These are phyloP conservation scores for human (Homo sapiens) DNA, from an alignment of 2,113 vertebrate species.

Conservation along the genomic window GRCh38 chr6:133013501-133014000, in stretches of 20 bases:
- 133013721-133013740: neutral
- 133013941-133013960: neutral
- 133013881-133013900: neutral
- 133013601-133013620: neutral
- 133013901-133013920: neutral
- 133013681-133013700: neutral
- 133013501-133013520: neutral
- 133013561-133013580: neutral
- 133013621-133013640: neutral
- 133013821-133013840: neutral
- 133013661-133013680: neutral
- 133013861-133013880: neutral
- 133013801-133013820: neutral
- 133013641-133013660: neutral
- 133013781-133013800: neutral
- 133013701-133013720: neutral
- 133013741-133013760: neutral
- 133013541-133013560: neutral
- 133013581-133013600: neutral
- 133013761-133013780: neutral
- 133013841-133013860: neutral
- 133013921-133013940: neutral
- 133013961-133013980: neutral
- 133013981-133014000: neutral
- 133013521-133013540: neutral